Base-by-base conservation (phyloP, 2,113 vertebrate species). In the Grus americana region DNA sequence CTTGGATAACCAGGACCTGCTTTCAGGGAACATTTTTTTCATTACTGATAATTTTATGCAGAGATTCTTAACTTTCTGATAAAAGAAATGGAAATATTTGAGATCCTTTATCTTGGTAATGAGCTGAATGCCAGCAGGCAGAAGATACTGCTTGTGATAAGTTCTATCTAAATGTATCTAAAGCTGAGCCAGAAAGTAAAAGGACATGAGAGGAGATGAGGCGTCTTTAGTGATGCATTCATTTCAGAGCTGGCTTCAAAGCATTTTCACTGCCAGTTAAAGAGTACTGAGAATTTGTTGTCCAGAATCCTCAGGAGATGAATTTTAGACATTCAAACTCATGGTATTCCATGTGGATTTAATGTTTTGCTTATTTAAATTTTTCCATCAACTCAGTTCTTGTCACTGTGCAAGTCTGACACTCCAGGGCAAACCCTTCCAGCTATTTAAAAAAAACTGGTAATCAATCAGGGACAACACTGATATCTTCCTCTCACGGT, bases 401-500 rank as follows among this genome's bases (percentile, higher is more conserved):
- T 78, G 29, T 67, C 54, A 75, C 23, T 38, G 17, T 72, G 42
- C 21, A 58, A 70, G 34, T 67, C 61, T 87, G 73, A 88, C 24
- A 20, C 15, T 46, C 26, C 59, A 67, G 49, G 81, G 15, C 59
- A 73, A 90, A 49, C 7, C 14, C 23, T 27, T 72, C 8, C 23
- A 75, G 20, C 44, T 72, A 40, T 38, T 89, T 63, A 52, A 52
- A 54, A 54, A 5, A 40, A 74, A 62, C 38, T 30, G 21, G 12
- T 91, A 34, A 46, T 55, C 8, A 34, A 46, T 55, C 8, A 36
- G 21, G 29, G 30, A 36, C 18, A 38, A 23, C 47, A 50, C 10
- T 0, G 0, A 0, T 34, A 7, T 10, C 47, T 86, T 92, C 46
- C 18, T 91, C 65, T 44, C 8, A 6, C 0, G 3, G 14, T 36